Conservation (phyloP, 2,888 invertebrate genomes). For the Cosmorhoe ocellata region DNA sequence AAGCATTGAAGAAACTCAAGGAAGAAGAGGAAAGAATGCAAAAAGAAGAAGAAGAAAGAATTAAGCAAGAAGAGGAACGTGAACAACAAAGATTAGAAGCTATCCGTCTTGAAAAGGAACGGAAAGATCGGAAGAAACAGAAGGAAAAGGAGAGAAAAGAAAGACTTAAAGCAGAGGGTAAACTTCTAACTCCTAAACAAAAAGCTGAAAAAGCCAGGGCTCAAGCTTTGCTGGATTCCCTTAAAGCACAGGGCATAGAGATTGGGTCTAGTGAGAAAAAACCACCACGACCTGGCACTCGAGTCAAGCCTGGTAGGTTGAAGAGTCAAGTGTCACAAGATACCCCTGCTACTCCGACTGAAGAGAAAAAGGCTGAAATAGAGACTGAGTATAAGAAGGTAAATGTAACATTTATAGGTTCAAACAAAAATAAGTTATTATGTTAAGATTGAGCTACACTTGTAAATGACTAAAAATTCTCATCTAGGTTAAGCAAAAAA, state of each 20-base stretch:
- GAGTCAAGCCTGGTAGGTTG: slow-evolving; percentile 87
- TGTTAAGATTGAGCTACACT: too few species aligned
- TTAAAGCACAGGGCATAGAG: slow-evolving; percentile 94
- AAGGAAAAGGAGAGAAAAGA: slow-evolving; percentile 97
- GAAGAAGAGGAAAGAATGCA: slow-evolving; percentile 92
- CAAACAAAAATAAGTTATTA: too few species aligned
- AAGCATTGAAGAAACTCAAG: slow-evolving; percentile 92
- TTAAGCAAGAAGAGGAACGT: slow-evolving; percentile 87
- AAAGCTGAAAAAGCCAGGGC: slow-evolving; percentile 95
- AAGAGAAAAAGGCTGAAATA: slow-evolving; percentile 74
- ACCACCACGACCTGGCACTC: slow-evolving; percentile 86
- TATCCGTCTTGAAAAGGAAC: slow-evolving; percentile 91
- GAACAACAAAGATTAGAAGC: slow-evolving; percentile 89
- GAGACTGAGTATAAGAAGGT: slow-evolving; percentile 80
- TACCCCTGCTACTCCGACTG: slow-evolving; percentile 71
- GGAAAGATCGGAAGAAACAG: slow-evolving; percentile 93
- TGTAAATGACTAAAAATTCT: too few species aligned
- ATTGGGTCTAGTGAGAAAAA: slow-evolving; percentile 87
- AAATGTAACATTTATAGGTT: slow-evolving; percentile 10
- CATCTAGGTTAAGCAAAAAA: neutral
- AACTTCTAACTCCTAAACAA: slow-evolving; percentile 95
- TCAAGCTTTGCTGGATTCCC: slow-evolving; percentile 92
- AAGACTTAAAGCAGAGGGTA: slow-evolving; percentile 97
- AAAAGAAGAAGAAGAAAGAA: slow-evolving; percentile 91
- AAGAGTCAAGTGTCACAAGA: slow-evolving; percentile 85